These are phyloP conservation scores for Arctocebus calabarensis DNA, from an alignment of 2,797 vertebrate species.

Conservation along the genomic window DNA sequence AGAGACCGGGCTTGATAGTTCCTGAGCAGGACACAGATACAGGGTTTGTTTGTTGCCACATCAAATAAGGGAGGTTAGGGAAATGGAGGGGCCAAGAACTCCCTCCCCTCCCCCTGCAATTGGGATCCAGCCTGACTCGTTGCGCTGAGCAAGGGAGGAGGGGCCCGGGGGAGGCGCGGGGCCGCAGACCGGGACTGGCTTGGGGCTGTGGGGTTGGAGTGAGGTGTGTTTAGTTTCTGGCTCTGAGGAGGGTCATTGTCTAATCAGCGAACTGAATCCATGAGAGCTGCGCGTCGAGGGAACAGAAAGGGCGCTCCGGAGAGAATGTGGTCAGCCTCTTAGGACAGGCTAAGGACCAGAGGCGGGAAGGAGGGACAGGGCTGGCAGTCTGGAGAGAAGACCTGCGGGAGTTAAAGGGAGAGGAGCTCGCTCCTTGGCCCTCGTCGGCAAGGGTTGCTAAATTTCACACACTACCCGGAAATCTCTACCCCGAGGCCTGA, in stretches of 20 bases:
- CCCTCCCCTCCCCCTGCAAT: background rate
- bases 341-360: background rate
- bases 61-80: background rate
- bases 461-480: background rate
- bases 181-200: background rate
- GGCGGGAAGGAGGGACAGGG: background rate
- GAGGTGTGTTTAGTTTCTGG: background rate
- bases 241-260: background rate
- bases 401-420: no score
- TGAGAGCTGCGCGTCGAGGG: background rate
- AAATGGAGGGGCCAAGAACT: background rate
- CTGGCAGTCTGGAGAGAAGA: background rate
- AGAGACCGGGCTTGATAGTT: background rate
- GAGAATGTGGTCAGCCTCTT: background rate
- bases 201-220: background rate
- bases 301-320: background rate
- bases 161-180: fast-evolving
- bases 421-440: background rate
- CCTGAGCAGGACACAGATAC: background rate
- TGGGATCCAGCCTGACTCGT: background rate
- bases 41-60: background rate
- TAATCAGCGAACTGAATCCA: background rate
- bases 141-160: background rate
- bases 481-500: background rate
- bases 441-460: background rate